Percentiles rank a stretch among this genome's conserved stretches.
These are phyloP conservation scores for Lerista edwardsae DNA, from an alignment of 2,797 vertebrate genomes.

Conservation along the genomic window DNA sequence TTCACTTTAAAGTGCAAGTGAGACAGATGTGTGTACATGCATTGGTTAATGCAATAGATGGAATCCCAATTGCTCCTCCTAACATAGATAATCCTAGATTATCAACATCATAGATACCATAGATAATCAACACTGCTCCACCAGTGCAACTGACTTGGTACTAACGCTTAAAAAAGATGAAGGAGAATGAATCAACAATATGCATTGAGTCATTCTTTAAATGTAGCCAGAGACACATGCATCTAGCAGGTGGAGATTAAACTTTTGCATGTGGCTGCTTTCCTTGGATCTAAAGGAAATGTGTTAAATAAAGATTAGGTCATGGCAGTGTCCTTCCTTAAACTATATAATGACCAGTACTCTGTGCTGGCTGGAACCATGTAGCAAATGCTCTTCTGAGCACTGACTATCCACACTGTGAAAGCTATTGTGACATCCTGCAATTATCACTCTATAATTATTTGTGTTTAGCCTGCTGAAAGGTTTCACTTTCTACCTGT, in stretches of 20 bases:
- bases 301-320: background rate
- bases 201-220: background rate
- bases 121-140: background rate
- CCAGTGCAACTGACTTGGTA: background rate
- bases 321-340: background rate
- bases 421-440: background rate
- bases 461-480: background rate
- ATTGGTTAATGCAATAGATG: background rate
- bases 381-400: background rate
- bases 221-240: too few species aligned
- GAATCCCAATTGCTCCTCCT: background rate
- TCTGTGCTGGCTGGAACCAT: background rate
- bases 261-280: background rate
- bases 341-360: background rate
- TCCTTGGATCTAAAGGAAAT: background rate
- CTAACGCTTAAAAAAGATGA: background rate
- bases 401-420: background rate
- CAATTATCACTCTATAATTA: background rate
- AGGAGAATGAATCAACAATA: background rate
- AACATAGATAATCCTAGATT: too few species aligned
- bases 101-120: too few species aligned
- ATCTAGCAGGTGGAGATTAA: background rate
- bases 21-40: background rate
- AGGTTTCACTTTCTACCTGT: background rate
- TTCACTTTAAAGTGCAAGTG: background rate